A percentile compares a stretch with the other conserved stretches of the same genome.
phyloP scores from a whole-genome alignment of 2,888 invertebrate genomes.

The Sarcophaga carnaria region DNA sequence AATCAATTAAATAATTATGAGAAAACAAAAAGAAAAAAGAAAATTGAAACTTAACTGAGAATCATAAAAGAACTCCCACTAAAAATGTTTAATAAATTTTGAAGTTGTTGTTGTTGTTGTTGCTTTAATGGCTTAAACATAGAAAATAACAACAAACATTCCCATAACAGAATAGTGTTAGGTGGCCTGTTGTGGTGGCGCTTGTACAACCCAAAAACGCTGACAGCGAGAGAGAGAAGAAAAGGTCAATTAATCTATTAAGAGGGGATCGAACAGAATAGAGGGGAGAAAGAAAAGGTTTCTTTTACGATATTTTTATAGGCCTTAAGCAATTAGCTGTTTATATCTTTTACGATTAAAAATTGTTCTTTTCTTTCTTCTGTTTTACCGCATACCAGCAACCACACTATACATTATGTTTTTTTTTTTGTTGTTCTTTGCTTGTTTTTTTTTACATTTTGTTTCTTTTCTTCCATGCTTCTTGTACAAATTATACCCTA shows the following conservation, averaged over 20 bases:
- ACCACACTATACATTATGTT: not conserved
- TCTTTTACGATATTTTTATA: conserved; percentile 49
- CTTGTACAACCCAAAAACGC: not conserved
- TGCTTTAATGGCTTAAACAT: conserved; percentile 27
- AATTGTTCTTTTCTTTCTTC: conserved; percentile 3
- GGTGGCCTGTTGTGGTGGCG: not conserved
- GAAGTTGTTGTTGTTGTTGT: not conserved
- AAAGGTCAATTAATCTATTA: conserved; percentile 66
- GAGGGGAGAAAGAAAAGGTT: not conserved
- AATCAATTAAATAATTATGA: too few species aligned
- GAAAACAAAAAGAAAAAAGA: too few species aligned
- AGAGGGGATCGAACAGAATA: not conserved
- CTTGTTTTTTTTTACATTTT: conserved; percentile 1
- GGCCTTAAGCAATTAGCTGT: conserved; percentile 64
- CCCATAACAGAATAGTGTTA: conserved; percentile 5
- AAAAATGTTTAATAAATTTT: conserved; percentile 57
- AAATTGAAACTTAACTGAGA: too few species aligned
- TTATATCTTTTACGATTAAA: conserved; percentile 41
- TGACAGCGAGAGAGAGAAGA: not conserved
- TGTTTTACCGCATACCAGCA: conserved; percentile 35
- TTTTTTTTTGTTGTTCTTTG: too few species aligned
- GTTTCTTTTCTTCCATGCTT: too few species aligned
- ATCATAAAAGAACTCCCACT: conserved; percentile 29
- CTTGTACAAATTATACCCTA: conserved; percentile 37
- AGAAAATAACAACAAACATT: conserved; percentile 13